These are phyloP conservation scores for Cerceris ruficornis DNA, from an alignment of 2,888 invertebrate species.

Conservation along the genomic window DNA sequence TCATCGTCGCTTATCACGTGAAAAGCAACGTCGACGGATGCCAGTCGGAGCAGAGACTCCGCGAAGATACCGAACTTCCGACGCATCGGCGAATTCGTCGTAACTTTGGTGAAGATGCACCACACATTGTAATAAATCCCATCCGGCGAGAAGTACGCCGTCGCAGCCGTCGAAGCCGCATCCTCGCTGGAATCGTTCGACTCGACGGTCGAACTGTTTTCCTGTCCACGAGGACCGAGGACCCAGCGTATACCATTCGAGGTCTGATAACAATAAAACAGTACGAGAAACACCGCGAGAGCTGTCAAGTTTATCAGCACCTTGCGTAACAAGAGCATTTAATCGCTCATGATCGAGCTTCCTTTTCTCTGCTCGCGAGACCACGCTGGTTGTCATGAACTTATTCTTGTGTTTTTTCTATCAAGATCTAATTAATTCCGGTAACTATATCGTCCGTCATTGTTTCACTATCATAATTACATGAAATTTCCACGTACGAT, in stretches of 20 bases:
- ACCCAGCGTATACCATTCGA: slow-evolving; percentile 69
- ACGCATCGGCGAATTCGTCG: slow-evolving; percentile 82
- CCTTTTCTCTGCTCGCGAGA: background rate
- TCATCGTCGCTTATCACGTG: slow-evolving; percentile 86
- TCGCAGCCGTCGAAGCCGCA: background rate
- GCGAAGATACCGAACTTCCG: slow-evolving; percentile 83
- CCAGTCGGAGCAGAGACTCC: slow-evolving; percentile 82
- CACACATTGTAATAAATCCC: slow-evolving; percentile 82
- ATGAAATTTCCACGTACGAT: too few species aligned
- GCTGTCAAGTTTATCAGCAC: slow-evolving; percentile 73
- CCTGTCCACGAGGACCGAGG: slow-evolving; percentile 51
- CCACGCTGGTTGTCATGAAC: too few species aligned
- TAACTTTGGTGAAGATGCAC: slow-evolving; percentile 85
- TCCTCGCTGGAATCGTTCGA: slow-evolving; percentile 12
- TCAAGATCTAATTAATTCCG: too few species aligned
- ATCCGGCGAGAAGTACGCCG: background rate
- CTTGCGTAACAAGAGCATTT: slow-evolving; percentile 80
- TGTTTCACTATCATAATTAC: too few species aligned
- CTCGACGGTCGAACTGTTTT: slow-evolving; percentile 60
- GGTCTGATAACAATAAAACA: slow-evolving; percentile 77
- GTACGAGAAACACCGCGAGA: slow-evolving; percentile 71
- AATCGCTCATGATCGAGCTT: slow-evolving; percentile 66
- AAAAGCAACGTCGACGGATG: slow-evolving; percentile 83
- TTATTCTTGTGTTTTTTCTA: too few species aligned
- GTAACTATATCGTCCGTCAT: too few species aligned